Evolutionary conservation across 2,888 invertebrate genomes (phyloP).

Genomic region (Polymixis flavicincta): DNA sequence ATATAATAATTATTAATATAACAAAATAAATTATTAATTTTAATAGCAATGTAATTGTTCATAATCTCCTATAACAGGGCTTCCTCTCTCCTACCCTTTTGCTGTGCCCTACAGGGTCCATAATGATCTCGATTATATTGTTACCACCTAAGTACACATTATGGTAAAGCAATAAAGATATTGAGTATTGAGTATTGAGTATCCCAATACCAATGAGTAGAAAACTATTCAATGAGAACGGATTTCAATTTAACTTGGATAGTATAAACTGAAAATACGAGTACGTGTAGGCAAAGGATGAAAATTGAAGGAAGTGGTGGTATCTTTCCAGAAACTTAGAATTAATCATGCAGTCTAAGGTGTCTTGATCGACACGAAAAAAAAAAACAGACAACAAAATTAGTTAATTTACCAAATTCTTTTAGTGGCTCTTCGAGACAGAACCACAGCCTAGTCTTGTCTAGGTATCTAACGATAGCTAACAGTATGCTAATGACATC

Average conservation of each 20-base stretch:
- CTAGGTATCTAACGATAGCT: not conserved
- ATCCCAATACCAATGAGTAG: not conserved
- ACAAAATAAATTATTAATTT: no score
- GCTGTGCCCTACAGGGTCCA: no score
- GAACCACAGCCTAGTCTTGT: no score
- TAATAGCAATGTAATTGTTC: no score
- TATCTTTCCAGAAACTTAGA: not conserved
- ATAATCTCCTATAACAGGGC: no score
- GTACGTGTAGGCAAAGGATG: not conserved
- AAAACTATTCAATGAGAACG: not conserved
- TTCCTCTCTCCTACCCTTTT: no score
- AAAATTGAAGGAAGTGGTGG: not conserved
- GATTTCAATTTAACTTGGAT: not conserved
- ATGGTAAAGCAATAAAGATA: no score
- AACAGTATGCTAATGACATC: slow-evolving; percentile 55
- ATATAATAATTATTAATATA: no score
- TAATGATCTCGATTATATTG: no score
- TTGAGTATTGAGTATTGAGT: no score
- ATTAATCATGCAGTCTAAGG: not conserved
- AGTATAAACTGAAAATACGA: not conserved
- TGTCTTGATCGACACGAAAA: not conserved
- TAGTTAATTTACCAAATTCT: not conserved
- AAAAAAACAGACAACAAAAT: not conserved
- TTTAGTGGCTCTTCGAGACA: not conserved
- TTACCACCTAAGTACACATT: no score